These are phyloP conservation scores for Onychomys arenicola DNA, from an alignment of 2,797 vertebrate species.

Conservation along the genomic window DNA sequence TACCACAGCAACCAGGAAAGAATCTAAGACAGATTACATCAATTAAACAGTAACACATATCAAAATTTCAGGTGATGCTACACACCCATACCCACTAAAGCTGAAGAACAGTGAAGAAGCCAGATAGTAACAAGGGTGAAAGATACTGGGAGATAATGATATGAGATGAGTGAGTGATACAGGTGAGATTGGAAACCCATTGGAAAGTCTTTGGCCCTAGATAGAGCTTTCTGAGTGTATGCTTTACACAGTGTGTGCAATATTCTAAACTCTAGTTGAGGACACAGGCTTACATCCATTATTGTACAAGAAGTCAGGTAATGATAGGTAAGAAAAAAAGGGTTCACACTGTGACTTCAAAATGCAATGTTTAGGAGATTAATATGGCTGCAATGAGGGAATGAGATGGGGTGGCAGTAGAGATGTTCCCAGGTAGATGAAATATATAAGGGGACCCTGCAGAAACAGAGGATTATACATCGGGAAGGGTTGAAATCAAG, in stretches of 20 bases:
- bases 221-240: neutral
- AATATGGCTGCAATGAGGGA: neutral
- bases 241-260: neutral
- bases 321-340: slow-evolving; percentile 6
- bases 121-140: neutral
- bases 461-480: neutral
- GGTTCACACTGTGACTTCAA: neutral
- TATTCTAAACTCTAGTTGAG: neutral
- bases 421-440: neutral
- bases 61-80: neutral
- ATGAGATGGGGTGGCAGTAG: neutral
- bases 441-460: neutral
- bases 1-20: neutral
- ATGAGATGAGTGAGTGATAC: neutral
- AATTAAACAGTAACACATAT: neutral
- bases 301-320: neutral
- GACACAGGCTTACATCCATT: neutral
- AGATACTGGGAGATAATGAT: neutral
- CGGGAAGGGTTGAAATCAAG: neutral
- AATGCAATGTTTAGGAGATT: neutral
- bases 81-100: neutral
- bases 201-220: neutral
- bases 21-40: neutral
- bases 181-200: neutral
- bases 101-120: neutral